Evolutionary conservation across 2,797 vertebrate species (phyloP).

Genomic region (Scyliorhinus canicula): DNA sequence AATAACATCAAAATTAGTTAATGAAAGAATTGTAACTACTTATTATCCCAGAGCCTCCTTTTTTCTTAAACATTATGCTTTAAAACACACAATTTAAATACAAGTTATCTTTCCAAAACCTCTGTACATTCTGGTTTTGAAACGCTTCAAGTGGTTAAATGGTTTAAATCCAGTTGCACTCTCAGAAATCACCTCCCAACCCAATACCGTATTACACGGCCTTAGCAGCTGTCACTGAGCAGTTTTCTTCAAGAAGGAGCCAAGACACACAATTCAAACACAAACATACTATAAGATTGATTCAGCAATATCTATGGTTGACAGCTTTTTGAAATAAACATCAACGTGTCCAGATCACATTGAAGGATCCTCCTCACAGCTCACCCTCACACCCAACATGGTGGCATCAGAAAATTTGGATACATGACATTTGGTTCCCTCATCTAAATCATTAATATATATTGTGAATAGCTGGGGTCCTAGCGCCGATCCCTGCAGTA

Average conservation of each 20-base stretch:
- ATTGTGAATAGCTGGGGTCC: too few species aligned
- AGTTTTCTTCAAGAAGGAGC: not conserved
- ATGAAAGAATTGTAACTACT: not conserved
- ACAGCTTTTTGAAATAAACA: not conserved
- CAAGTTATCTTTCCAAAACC: not conserved
- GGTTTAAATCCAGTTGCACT: not conserved
- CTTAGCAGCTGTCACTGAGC: not conserved
- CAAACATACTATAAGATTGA: not conserved
- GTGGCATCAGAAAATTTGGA: too few species aligned
- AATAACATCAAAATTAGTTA: not conserved
- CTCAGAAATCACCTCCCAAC: not conserved
- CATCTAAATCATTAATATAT: too few species aligned
- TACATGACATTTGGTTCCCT: too few species aligned
- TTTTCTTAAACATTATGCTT: not conserved
- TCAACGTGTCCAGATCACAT: too few species aligned
- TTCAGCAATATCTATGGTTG: not conserved
- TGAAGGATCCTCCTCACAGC: too few species aligned
- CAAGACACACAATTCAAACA: constrained; percentile 1
- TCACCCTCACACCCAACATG: too few species aligned
- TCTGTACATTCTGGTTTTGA: not conserved
- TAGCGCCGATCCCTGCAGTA: too few species aligned
- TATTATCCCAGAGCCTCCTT: not conserved
- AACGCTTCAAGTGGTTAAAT: not conserved
- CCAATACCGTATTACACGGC: not conserved
- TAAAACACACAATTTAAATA: not conserved